Evolutionary conservation across 92 coral and sea anemone species (phyloP).

Genomic region (Palythoa caribaeorum): DNA sequence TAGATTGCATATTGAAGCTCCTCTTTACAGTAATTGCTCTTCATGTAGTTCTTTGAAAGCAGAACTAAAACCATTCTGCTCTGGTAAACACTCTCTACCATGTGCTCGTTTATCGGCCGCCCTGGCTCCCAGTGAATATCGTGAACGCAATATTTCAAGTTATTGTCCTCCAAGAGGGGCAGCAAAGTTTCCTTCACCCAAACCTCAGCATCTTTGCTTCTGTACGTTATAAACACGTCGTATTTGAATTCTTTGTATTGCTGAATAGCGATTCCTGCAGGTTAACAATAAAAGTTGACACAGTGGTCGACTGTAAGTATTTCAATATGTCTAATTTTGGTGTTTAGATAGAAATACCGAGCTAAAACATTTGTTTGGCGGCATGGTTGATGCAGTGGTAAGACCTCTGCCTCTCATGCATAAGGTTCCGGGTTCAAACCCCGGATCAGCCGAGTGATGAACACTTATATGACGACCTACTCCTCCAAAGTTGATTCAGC

Average conservation of each 20-base stretch:
- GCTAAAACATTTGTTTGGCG: too few species aligned
- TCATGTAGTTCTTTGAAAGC: constrained; percentile 25
- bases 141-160: constrained; percentile 17
- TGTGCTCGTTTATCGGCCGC: neutral
- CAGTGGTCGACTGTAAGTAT: too few species aligned
- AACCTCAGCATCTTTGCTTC: constrained; percentile 14
- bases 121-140: constrained; percentile 37
- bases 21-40: constrained; percentile 17
- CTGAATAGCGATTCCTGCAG: too few species aligned
- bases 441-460: too few species aligned
- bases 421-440: too few species aligned
- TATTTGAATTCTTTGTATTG: constrained; percentile 11
- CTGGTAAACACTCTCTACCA: constrained; percentile 1
- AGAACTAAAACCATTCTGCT: constrained; percentile 21
- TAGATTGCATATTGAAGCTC: constrained; percentile 19
- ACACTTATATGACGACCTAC: too few species aligned
- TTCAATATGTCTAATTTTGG: too few species aligned
- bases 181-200: constrained; percentile 23
- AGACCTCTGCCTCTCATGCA: too few species aligned
- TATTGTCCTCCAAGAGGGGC: constrained; percentile 12
- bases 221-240: constrained; percentile 28
- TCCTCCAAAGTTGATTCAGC: too few species aligned
- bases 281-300: too few species aligned
- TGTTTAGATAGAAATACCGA: too few species aligned
- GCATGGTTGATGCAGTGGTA: too few species aligned